These are phyloP conservation scores for Micronisus gabar DNA, from an alignment of 2,113 vertebrate species.

Conservation along the genomic window DNA sequence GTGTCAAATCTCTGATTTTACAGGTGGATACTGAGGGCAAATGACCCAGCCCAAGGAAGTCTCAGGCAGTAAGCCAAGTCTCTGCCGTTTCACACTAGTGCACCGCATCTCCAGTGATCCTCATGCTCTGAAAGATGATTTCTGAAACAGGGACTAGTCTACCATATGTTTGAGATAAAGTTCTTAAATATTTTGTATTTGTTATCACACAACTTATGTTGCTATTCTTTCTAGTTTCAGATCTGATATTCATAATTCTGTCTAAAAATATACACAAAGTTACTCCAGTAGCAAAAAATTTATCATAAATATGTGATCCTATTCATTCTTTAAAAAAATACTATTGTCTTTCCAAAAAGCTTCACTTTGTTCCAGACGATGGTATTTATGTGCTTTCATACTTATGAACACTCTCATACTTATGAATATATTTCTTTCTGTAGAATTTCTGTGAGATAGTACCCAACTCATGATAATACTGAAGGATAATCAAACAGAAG, in stretches of 20 bases:
- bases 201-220: background rate
- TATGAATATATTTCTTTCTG: background rate
- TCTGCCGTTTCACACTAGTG: background rate
- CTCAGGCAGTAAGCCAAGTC: background rate
- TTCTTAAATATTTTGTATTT: background rate
- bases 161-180: background rate
- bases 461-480: background rate
- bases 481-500: background rate
- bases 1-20: background rate
- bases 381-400: background rate
- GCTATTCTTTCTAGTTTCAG: background rate
- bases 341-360: background rate
- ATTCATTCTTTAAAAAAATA: background rate
- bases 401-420: background rate
- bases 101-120: background rate
- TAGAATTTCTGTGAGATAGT: background rate
- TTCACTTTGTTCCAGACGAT: background rate
- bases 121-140: background rate
- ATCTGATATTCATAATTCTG: background rate
- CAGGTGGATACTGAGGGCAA: background rate
- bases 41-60: background rate
- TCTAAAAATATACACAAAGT: background rate
- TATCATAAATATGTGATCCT: background rate
- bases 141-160: background rate
- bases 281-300: background rate